Percentiles rank a stretch among this genome's conserved stretches.
phyloP scores from a whole-genome alignment of 2,888 invertebrate species.

The Caenorhabditis sulstoni region DNA sequence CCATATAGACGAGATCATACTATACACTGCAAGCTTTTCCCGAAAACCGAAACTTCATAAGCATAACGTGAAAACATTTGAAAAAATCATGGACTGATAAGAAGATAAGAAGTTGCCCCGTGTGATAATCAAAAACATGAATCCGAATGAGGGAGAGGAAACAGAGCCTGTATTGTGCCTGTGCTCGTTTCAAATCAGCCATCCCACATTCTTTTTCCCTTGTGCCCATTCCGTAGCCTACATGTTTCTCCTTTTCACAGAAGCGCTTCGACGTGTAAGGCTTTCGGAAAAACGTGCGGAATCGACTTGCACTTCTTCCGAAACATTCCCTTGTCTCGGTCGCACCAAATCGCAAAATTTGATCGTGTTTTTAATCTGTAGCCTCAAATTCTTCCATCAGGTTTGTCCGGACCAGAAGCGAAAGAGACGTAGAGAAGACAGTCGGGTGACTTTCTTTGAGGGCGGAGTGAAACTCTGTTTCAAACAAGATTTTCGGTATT shows the following conservation, averaged over 20 bases:
- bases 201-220: constrained; percentile 25
- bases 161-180: too few relatives aligned
- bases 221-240: constrained; percentile 38
- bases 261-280: constrained; percentile 18
- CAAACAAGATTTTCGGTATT: constrained; percentile 59
- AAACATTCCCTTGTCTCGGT: constrained; percentile 37
- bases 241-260: constrained; percentile 13
- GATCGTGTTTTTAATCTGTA: constrained; percentile 57
- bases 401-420: constrained; percentile 53
- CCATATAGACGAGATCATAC: too few relatives aligned
- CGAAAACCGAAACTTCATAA: too few relatives aligned
- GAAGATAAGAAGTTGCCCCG: too few relatives aligned
- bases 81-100: too few relatives aligned
- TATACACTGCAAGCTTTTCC: too few relatives aligned
- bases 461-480: constrained; percentile 62
- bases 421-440: constrained; percentile 53
- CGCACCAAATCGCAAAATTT: constrained; percentile 52
- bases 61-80: too few relatives aligned
- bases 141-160: too few relatives aligned
- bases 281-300: constrained; percentile 54
- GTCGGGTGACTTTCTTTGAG: constrained; percentile 58
- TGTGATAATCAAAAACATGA: too few relatives aligned
- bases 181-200: constrained; percentile 39
- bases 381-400: constrained; percentile 57
- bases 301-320: constrained; percentile 52